Percentiles rank a stretch among this genome's conserved stretches.
Conservation (phyloP, 2,888 invertebrate genomes). For the Scaeva pyrastri region DNA sequence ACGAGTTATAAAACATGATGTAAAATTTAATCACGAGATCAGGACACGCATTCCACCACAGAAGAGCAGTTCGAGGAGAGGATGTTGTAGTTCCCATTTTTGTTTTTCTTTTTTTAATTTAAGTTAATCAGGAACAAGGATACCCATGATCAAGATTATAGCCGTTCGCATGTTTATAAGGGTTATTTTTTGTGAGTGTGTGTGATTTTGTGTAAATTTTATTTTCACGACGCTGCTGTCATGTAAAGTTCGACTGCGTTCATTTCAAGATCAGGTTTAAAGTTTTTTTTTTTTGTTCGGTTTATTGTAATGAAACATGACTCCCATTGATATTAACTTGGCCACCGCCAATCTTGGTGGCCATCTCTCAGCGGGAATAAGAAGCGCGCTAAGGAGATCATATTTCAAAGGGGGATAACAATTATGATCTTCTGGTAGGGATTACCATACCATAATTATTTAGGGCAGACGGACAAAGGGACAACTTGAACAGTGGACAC, state of each 20-base stretch:
- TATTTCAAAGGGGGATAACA: constrained; percentile 46
- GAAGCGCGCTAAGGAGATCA: constrained; percentile 41
- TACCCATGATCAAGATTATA: constrained; percentile 57
- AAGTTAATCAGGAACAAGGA: constrained; percentile 42
- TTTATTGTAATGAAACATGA: constrained; percentile 61
- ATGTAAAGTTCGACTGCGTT: constrained; percentile 55
- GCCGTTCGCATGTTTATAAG: constrained; percentile 15
- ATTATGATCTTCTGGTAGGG: constrained; percentile 32
- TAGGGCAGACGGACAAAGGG: constrained; percentile 47
- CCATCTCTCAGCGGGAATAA: constrained; percentile 35
- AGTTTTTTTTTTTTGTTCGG: background rate
- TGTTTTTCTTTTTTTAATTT: background rate
- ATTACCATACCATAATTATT: constrained; percentile 18
- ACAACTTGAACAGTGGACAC: constrained; percentile 11
- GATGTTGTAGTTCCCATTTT: constrained; percentile 43
- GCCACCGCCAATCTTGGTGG: constrained; percentile 52
- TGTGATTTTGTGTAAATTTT: constrained; percentile 22
- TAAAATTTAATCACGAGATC: constrained; percentile 73
- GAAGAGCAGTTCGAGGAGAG: constrained; percentile 2
- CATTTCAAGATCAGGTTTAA: constrained; percentile 54
- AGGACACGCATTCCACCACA: constrained; percentile 66
- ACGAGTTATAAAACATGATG: constrained; percentile 69
- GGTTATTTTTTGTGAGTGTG: background rate
- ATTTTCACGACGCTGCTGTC: constrained; percentile 53
- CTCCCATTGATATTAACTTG: constrained; percentile 53